These are phyloP conservation scores for Amphiprion percula DNA, from an alignment of 2,113 vertebrate species.

Conservation along the genomic window DNA sequence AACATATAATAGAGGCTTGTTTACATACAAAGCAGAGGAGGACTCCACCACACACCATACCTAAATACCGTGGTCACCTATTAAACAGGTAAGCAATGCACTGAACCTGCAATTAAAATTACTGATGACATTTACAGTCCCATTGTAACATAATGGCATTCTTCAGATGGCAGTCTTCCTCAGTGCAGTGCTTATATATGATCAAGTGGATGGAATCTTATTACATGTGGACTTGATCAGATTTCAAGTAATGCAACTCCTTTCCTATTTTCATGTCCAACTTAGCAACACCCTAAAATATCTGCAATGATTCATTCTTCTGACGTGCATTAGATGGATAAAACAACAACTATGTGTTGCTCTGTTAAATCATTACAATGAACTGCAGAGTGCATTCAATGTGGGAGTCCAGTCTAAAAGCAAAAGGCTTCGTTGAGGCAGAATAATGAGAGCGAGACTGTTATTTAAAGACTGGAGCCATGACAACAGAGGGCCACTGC, in stretches of 20 bases:
- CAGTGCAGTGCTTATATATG: conserved; percentile 8
- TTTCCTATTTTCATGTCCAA: conserved; percentile 13
- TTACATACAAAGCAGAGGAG: too few relatives aligned
- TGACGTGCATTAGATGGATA: conserved; percentile 8
- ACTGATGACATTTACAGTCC: not conserved
- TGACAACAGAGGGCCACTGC: conserved; percentile 77
- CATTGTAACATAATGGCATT: not conserved
- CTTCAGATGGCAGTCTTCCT: not conserved
- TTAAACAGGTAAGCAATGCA: not conserved
- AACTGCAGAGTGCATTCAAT: conserved; percentile 36
- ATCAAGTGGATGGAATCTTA: conserved; percentile 17
- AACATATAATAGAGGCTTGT: too few relatives aligned
- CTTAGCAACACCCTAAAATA: conserved; percentile 39
- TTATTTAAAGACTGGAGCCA: conserved; percentile 81
- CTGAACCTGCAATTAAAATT: not conserved
- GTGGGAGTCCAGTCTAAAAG: conserved; percentile 64
- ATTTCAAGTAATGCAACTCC: conserved; percentile 24
- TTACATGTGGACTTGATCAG: conserved; percentile 22
- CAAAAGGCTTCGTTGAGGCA: conserved; percentile 57
- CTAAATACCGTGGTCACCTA: not conserved
- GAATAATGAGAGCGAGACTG: conserved; percentile 71
- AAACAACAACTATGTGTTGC: not conserved
- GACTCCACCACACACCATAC: too few relatives aligned
- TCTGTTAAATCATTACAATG: conserved; percentile 53
- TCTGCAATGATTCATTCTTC: conserved; percentile 38